These are phyloP conservation scores for Bombus turneri DNA, from an alignment of 1,140 invertebrate genomes.

Conservation along the genomic window DNA sequence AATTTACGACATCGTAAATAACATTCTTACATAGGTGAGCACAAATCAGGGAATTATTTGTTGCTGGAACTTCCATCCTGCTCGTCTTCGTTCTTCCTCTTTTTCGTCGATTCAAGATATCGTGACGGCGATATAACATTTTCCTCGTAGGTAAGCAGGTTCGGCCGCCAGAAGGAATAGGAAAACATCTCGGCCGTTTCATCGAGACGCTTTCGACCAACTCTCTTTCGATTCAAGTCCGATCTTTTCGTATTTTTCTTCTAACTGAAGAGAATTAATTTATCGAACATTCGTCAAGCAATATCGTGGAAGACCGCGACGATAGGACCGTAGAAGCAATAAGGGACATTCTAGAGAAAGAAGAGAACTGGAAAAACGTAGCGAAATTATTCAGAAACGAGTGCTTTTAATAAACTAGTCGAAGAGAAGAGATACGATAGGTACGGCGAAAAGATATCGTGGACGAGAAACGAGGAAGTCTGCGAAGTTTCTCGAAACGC, in stretches of 20 bases:
- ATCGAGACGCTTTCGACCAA: too few species aligned
- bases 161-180: too few species aligned
- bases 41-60: conserved; percentile 49
- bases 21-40: conserved; percentile 40
- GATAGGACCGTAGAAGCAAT: not conserved
- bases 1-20: conserved; percentile 52
- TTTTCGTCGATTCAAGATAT: not conserved
- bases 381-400: not conserved
- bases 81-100: not conserved
- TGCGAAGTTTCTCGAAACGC: too few species aligned
- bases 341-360: not conserved
- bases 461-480: too few species aligned
- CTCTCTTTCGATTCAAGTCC: not conserved
- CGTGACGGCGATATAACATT: too few species aligned
- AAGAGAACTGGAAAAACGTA: not conserved
- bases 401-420: not conserved
- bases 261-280: not conserved
- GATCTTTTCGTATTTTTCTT: not conserved
- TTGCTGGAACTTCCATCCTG: not conserved
- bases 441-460: not conserved
- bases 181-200: too few species aligned
- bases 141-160: too few species aligned
- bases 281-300: not conserved
- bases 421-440: not conserved
- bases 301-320: not conserved